These are phyloP conservation scores for Coecobrya sp. DNA, from an alignment of 2,888 invertebrate species.

Conservation along the genomic window DNA sequence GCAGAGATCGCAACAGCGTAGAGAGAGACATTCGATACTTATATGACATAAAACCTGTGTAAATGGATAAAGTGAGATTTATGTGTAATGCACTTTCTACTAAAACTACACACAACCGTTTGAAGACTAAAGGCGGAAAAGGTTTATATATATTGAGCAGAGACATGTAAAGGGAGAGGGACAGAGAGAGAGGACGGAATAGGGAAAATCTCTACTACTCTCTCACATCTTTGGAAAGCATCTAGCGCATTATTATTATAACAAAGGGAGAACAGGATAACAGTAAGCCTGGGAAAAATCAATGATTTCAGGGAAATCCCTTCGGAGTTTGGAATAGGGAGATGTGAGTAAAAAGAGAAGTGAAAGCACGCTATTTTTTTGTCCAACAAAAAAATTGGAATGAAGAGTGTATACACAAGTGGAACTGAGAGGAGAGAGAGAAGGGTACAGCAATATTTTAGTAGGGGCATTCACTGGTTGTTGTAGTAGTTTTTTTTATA, in stretches of 20 bases:
- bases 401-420: constrained; percentile 23
- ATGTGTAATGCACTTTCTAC: not conserved
- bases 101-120: not conserved
- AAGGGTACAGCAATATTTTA: not conserved
- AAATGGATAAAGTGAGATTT: constrained; percentile 27
- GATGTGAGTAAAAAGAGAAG: constrained; percentile 45
- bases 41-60: not conserved
- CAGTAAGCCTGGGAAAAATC: constrained; percentile 52
- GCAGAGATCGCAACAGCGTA: not conserved
- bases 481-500: not conserved
- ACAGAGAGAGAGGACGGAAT: not conserved
- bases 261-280: not conserved
- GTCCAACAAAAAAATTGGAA: constrained; percentile 25
- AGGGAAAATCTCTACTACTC: not conserved
- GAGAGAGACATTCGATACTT: too few species aligned
- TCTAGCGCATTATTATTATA: constrained; percentile 33
- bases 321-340: constrained; percentile 25
- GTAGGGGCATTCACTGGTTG: not conserved
- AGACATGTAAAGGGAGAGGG: not conserved
- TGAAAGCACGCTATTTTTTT: constrained; percentile 32
- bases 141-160: not conserved
- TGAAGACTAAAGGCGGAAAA: not conserved
- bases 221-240: constrained; percentile 8
- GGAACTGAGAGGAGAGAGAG: not conserved
- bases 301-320: constrained; percentile 64